A percentile compares a stretch with the other conserved stretches of the same genome.
These are phyloP conservation scores for Poecilia wingei DNA, from an alignment of 2,797 vertebrate genomes.

Conservation along the genomic window DNA sequence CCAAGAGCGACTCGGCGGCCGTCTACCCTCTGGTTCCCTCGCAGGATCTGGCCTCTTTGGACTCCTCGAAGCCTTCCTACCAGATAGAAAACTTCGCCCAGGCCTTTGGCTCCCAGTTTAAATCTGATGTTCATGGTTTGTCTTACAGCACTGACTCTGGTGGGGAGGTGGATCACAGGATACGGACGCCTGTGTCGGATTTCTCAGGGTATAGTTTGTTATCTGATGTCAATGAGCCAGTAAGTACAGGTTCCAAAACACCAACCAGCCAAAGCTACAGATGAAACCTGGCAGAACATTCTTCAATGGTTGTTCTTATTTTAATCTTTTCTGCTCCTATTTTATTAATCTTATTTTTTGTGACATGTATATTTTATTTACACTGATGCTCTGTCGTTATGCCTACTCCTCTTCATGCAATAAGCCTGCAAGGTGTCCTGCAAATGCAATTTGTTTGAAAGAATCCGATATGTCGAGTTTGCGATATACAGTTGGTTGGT, in stretches of 20 bases:
- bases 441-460: slow-evolving; percentile 71
- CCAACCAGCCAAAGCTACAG: slow-evolving; percentile 99
- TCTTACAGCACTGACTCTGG: slow-evolving; percentile 90
- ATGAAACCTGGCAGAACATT: slow-evolving; percentile 86
- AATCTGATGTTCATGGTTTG: slow-evolving; percentile 90
- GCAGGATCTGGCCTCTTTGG: slow-evolving; percentile 90
- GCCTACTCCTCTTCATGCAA: slow-evolving; percentile 67
- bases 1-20: slow-evolving; percentile 76
- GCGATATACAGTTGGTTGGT: slow-evolving; percentile 72
- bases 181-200: slow-evolving; percentile 95
- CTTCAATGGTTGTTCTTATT: slow-evolving; percentile 70
- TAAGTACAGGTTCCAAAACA: slow-evolving; percentile 96
- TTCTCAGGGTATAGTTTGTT: slow-evolving; percentile 99
- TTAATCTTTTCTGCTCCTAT: slow-evolving; percentile 71
- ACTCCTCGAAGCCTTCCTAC: slow-evolving; percentile 93
- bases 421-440: slow-evolving; percentile 66
- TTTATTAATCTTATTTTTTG: slow-evolving; percentile 84
- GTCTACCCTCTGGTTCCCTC: slow-evolving; percentile 86
- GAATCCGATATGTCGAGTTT: slow-evolving; percentile 49
- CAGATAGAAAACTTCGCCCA: slow-evolving; percentile 99
- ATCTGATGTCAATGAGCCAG: slow-evolving; percentile 96
- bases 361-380: slow-evolving; percentile 80
- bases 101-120: slow-evolving; percentile 98
- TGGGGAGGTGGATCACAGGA: slow-evolving; percentile 92
- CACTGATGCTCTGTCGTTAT: slow-evolving; percentile 70